A percentile compares a stretch with the other conserved stretches of the same genome.
phyloP scores from a whole-genome alignment of 2,888 invertebrate species.

The Rotaria sp. region DNA sequence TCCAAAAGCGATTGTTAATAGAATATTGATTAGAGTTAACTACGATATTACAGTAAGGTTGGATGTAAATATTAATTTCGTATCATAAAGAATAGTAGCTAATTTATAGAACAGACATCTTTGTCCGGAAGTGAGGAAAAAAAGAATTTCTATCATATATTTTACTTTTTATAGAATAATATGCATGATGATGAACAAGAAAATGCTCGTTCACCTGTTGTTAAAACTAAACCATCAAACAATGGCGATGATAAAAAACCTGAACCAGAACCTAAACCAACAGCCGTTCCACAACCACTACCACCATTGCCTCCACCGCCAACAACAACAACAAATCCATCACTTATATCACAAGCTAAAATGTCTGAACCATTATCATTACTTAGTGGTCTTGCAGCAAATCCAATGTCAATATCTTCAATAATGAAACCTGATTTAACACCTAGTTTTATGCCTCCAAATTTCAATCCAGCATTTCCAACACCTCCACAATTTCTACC shows the following conservation, averaged over 20 bases:
- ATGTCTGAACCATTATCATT: neutral
- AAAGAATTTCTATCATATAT: no score
- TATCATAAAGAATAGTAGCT: no score
- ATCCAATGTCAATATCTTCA: constrained; percentile 9
- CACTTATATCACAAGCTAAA: neutral
- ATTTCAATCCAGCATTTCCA: constrained; percentile 17
- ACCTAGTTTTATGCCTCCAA: neutral
- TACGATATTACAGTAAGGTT: no score
- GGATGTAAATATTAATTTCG: no score
- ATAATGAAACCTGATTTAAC: constrained; percentile 15
- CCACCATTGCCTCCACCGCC: neutral
- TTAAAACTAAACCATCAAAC: neutral
- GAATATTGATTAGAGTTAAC: no score
- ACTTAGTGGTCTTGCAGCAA: neutral
- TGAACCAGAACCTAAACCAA: neutral
- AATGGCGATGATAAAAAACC: neutral
- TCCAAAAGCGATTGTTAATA: no score
- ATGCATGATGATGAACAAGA: neutral
- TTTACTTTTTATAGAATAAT: neutral
- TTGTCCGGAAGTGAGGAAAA: no score
- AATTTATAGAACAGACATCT: no score
- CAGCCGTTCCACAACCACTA: neutral
- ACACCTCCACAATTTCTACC: constrained; percentile 4
- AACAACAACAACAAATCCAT: neutral
- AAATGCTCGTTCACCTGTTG: neutral